Evolutionary conservation across 2,113 vertebrate species (phyloP).

Genomic region (Monopterus albus): DNA sequence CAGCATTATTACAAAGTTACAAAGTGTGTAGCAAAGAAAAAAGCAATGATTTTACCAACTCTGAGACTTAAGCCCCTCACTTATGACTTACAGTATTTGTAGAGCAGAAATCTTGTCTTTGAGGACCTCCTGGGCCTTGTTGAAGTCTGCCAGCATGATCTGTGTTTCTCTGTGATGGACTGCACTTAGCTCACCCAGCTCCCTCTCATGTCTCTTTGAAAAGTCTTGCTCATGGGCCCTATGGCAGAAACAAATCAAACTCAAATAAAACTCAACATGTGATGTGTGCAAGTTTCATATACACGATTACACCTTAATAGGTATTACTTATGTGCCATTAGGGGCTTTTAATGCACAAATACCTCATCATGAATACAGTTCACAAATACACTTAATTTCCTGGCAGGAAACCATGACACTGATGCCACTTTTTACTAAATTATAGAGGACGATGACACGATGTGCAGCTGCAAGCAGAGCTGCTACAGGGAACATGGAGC

Average conservation of each 20-base stretch:
- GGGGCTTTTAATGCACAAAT: neutral
- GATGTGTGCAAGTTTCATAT: neutral
- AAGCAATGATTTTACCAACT: neutral
- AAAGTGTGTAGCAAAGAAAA: neutral
- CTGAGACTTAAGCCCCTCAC: neutral
- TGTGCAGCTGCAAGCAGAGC: constrained; percentile 36
- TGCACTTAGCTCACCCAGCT: constrained; percentile 89
- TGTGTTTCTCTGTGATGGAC: constrained; percentile 93
- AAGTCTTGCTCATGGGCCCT: constrained; percentile 98
- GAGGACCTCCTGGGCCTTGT: constrained; percentile 97
- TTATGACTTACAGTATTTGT: constrained; percentile 91
- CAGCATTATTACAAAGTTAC: too few species aligned
- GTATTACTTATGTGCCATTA: neutral
- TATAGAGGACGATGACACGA: constrained; percentile 17
- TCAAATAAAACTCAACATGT: neutral
- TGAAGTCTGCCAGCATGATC: constrained; percentile 96
- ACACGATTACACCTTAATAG: too few species aligned
- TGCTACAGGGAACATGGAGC: neutral
- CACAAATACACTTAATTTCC: constrained; percentile 4
- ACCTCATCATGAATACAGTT: neutral
- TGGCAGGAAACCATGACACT: neutral
- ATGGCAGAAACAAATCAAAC: constrained; percentile 32
- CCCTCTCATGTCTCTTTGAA: constrained; percentile 91
- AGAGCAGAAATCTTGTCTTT: constrained; percentile 98
- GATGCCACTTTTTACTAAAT: constrained; percentile 10